Evolutionary conservation across 1,140 invertebrate genomes (phyloP).

Genomic region (Eriosoma lanigerum): DNA sequence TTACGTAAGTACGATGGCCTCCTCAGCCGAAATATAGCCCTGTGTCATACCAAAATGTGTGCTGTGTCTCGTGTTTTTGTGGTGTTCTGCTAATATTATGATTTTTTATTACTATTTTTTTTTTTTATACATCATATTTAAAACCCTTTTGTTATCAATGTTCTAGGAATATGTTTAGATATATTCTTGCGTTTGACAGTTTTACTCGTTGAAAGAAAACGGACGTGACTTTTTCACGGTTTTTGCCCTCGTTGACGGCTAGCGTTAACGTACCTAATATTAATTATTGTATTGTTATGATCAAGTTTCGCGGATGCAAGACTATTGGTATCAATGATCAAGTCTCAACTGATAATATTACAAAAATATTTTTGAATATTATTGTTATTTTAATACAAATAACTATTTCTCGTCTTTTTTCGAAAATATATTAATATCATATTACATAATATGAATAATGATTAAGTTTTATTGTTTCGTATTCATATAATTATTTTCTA

Average conservation of each 20-base stretch:
- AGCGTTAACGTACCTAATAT: constrained; percentile 36
- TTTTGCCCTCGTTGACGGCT: constrained; percentile 36
- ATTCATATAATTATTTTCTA: too few relatives aligned
- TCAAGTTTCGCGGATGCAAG: constrained; percentile 7
- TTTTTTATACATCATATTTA: constrained; percentile 35
- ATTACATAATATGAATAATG: too few relatives aligned
- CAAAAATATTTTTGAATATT: too few relatives aligned
- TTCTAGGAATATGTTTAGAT: constrained; percentile 43
- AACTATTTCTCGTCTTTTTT: too few relatives aligned
- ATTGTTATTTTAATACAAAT: too few relatives aligned
- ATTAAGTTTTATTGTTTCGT: too few relatives aligned
- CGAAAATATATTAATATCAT: too few relatives aligned
- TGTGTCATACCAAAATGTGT: constrained; percentile 52
- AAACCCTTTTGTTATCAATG: constrained; percentile 39
- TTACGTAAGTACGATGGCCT: constrained; percentile 46
- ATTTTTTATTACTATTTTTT: constrained; percentile 31
- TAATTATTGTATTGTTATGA: background rate
- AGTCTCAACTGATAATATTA: too few relatives aligned
- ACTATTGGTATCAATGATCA: constrained; percentile 35
- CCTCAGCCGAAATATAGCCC: constrained; percentile 40
- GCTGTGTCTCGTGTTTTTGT: constrained; percentile 52
- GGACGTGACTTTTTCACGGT: constrained; percentile 46
- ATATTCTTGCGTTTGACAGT: constrained; percentile 46
- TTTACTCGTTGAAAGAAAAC: constrained; percentile 37
- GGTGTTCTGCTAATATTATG: constrained; percentile 52